A percentile compares a stretch with the other conserved stretches of the same genome.
These are phyloP conservation scores for Malurus alboscapulatus DNA, from an alignment of 2,113 vertebrate species.

Conservation along the genomic window DNA sequence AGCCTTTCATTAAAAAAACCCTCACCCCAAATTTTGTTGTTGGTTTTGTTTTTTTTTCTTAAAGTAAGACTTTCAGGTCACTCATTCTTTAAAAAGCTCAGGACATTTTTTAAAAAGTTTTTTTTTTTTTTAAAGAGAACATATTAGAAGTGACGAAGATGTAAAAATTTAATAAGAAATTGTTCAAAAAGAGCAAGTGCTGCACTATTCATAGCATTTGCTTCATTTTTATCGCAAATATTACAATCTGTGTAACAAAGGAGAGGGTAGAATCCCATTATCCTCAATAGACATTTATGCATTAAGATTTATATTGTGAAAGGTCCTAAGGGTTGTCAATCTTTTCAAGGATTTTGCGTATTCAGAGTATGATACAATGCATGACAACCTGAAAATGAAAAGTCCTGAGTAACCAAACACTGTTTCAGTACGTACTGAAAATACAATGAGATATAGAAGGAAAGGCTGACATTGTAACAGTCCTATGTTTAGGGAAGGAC, in stretches of 20 bases:
- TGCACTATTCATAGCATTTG: not conserved
- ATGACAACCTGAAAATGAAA: slow-evolving; percentile 22
- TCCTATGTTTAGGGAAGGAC: not conserved
- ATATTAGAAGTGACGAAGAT: not conserved
- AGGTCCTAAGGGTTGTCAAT: slow-evolving; percentile 12
- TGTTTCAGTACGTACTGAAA: slow-evolving; percentile 5
- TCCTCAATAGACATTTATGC: not conserved
- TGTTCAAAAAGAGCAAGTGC: not conserved
- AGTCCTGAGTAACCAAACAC: not conserved
- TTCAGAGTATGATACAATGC: slow-evolving; percentile 17
- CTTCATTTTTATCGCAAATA: not conserved
- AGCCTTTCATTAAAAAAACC: not conserved
- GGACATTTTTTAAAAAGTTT: not conserved
- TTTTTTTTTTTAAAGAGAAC: not conserved
- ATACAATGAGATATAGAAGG: not conserved
- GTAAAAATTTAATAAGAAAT: slow-evolving; percentile 10
- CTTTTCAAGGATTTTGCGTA: slow-evolving; percentile 33
- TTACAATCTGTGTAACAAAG: not conserved
- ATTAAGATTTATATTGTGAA: slow-evolving; percentile 36
- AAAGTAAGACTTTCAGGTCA: not conserved
- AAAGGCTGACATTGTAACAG: not conserved
- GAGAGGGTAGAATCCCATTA: not conserved
- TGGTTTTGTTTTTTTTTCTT: not conserved
- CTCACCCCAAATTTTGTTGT: not conserved
- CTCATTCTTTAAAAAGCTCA: not conserved